Evolutionary conservation across 1,140 invertebrate species (phyloP), one percentile per base, ranked within the genome.

Genomic region (Hylyphantes graminicola): DNA sequence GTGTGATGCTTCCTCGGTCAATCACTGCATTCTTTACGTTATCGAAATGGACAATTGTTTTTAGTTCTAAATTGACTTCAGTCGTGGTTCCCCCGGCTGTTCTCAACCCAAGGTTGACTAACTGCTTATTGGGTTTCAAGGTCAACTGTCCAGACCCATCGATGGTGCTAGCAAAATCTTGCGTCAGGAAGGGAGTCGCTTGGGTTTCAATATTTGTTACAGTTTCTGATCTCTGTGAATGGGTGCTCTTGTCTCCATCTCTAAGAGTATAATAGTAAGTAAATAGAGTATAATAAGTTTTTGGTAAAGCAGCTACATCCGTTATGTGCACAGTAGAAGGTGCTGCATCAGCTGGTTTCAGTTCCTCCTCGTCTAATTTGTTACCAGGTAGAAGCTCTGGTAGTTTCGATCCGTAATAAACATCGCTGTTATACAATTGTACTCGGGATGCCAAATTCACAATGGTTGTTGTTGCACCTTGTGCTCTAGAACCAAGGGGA

Each of bases 21-120:
- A 90, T 85, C 88, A 89, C 68, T 12, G 65, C 86, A 81, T 87
- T 87, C 15, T 48, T 64, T 0, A 87, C 17, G 15, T 86, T 82
- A 48, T 87, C 87, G 51, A 89, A 87, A 51, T 88, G 86, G 8
- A 89, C 72, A 9, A 89, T 70, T 13, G 88, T 89, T 17, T 87
- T 87, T 2, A 89, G 87, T n/a, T 88, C 87, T 8, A 90, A 81
- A 86, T 89, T 89, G 5, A 89, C 88, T 74, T 89, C 86, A 6
- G 89, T 89, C 8, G 89, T 90, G 21, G 88, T 81, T 8, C 87
- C 87, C 15, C 86, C 79, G 51, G 85, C 54, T 50, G 87, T 86
- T 55, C 88, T 86, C 19, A 87, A 86, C 12, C 89, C 89, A 1
- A 90, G 67, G 61, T 88, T 87, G 9, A 88, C 85, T n/a, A 87